These are phyloP conservation scores for Saguinus midas DNA, from an alignment of 2,113 vertebrate genomes.

Conservation along the genomic window DNA sequence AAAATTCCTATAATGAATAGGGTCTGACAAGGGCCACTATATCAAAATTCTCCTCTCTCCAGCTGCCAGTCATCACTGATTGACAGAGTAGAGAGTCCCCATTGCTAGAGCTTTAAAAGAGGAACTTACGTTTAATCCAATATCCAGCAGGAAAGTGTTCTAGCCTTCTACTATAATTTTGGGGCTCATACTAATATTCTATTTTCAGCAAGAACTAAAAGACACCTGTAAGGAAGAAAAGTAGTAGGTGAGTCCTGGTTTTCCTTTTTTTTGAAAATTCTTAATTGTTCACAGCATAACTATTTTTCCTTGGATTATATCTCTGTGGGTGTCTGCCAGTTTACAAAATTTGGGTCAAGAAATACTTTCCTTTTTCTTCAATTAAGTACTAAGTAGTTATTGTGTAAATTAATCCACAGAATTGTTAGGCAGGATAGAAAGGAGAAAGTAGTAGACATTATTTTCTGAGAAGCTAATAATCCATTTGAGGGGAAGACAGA, in stretches of 20 bases:
- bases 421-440: not conserved
- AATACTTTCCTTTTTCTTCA: not conserved
- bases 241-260: not conserved
- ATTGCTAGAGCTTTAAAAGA: not conserved
- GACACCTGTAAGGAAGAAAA: not conserved
- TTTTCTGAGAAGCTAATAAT: not conserved
- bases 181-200: not conserved
- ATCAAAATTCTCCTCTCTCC: not conserved
- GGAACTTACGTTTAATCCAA: slow-evolving; percentile 15
- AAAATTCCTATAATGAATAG: not conserved
- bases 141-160: not conserved
- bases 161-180: not conserved
- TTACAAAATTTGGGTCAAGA: not conserved
- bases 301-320: not conserved
- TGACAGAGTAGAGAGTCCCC: not conserved
- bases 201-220: not conserved
- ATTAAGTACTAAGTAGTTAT: not conserved
- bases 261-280: not conserved
- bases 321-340: not conserved
- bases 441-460: not conserved
- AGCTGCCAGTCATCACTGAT: not conserved
- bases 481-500: not conserved
- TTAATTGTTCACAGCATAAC: not conserved
- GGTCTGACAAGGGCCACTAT: not conserved
- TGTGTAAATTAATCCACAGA: not conserved